phyloP scores from a whole-genome alignment of 2,888 invertebrate genomes.

The Meteorus colon region DNA sequence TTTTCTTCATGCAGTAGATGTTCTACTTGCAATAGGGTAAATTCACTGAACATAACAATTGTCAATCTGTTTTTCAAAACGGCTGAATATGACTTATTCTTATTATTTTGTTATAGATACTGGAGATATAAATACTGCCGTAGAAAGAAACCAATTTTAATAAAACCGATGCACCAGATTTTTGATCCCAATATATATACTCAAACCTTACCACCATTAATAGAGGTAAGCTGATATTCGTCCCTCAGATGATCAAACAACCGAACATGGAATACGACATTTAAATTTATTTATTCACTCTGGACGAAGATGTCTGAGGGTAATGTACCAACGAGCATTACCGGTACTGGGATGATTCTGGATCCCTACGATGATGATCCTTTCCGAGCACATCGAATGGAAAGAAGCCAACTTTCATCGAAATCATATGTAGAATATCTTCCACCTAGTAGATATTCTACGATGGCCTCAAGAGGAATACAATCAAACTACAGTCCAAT shows the following conservation, averaged over 20 bases:
- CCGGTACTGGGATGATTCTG: constrained; percentile 48
- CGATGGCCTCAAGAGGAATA: constrained; percentile 48
- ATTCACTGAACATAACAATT: constrained; percentile 41
- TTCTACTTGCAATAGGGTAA: constrained; percentile 57
- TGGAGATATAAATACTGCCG: constrained; percentile 49
- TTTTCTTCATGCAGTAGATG: constrained; percentile 59
- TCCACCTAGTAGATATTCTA: constrained; percentile 49
- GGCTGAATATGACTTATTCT: constrained; percentile 5
- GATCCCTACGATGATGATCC: constrained; percentile 43
- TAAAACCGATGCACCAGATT: background rate
- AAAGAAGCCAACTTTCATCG: constrained; percentile 52
- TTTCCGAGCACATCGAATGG: constrained; percentile 47
- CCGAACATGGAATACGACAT: background rate
- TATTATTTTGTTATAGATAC: constrained; percentile 39
- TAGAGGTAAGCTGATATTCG: background rate
- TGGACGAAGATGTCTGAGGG: constrained; percentile 43
- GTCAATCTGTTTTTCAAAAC: background rate
- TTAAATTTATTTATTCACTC: background rate
- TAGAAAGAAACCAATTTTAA: constrained; percentile 47
- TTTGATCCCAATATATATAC: too few species aligned
- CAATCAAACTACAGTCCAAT: constrained; percentile 54
- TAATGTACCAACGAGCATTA: constrained; percentile 61
- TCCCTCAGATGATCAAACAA: background rate
- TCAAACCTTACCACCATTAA: background rate
- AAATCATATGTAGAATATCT: constrained; percentile 57